Percentiles rank a stretch among this genome's conserved stretches.
Conservation (phyloP, 2,113 vertebrate genomes). For the Callipepla squamata region DNA sequence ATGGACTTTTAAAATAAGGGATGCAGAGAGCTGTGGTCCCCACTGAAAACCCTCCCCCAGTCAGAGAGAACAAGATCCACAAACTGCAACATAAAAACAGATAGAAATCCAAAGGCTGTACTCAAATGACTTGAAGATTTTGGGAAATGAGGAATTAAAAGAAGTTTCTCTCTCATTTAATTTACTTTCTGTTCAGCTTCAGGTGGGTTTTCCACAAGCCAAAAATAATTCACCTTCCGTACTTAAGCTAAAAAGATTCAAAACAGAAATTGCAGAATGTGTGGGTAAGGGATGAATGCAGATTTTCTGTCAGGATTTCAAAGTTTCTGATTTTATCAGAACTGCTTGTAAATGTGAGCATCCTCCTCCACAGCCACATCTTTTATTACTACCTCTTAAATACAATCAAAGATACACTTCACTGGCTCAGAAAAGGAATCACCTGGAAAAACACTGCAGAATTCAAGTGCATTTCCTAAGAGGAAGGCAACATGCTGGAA, state of each 20-base stretch:
- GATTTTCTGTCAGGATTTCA: not conserved
- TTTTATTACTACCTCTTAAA: not conserved
- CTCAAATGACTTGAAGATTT: not conserved
- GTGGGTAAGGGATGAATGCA: not conserved
- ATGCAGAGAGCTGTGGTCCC: not conserved
- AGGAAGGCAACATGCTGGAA: not conserved
- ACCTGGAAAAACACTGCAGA: not conserved
- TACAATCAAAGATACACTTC: not conserved
- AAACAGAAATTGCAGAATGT: not conserved
- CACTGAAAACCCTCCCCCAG: not conserved
- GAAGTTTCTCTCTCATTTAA: not conserved
- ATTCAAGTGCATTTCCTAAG: not conserved
- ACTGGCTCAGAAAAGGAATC: not conserved
- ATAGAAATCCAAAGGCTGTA: not conserved
- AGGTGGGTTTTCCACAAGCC: not conserved
- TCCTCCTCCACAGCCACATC: not conserved
- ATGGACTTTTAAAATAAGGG: accelerated
- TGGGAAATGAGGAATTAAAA: not conserved
- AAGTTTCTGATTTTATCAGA: not conserved
- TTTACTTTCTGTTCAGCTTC: not conserved
- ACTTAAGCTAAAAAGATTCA: not conserved
- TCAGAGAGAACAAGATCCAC: not conserved
- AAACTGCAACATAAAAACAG: not conserved
- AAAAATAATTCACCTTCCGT: not conserved
- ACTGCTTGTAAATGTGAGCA: not conserved